A percentile compares a stretch with the other conserved stretches of the same genome.
phyloP scores from a whole-genome alignment of 2,888 invertebrate genomes.

The Cremastobaeus sp. region DNA sequence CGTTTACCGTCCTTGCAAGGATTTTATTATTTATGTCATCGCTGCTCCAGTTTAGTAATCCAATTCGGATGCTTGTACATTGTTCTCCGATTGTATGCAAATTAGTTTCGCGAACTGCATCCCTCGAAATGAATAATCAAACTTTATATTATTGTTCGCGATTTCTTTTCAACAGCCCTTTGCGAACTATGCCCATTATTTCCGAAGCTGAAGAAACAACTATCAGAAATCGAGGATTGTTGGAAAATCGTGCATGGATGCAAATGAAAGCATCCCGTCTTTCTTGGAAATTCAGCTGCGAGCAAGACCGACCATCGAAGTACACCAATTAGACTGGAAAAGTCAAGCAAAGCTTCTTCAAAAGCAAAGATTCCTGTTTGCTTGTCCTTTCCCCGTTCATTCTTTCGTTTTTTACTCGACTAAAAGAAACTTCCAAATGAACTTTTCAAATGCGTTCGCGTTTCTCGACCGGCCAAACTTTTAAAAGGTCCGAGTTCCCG shows the following conservation, averaged over 20 bases:
- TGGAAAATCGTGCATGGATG: background rate
- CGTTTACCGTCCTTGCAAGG: slow-evolving; percentile 7
- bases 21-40: slow-evolving; percentile 2
- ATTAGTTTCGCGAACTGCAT: too few species aligned
- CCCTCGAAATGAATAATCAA: too few species aligned
- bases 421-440: slow-evolving; percentile 60
- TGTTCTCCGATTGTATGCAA: too few species aligned
- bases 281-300: slow-evolving; percentile 38
- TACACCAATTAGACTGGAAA: slow-evolving; percentile 53
- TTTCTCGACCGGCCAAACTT: slow-evolving; percentile 49
- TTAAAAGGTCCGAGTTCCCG: slow-evolving; percentile 60
- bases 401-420: slow-evolving; percentile 48
- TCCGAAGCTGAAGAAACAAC: too few species aligned
- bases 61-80: background rate
- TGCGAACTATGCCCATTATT: too few species aligned
- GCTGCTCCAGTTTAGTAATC: background rate
- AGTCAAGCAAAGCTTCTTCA: slow-evolving; percentile 44
- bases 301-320: slow-evolving; percentile 42
- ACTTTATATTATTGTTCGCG: too few species aligned
- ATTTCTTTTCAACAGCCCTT: too few species aligned
- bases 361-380: slow-evolving; percentile 32
- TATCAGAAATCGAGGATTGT: slow-evolving; percentile 3
- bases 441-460: slow-evolving; percentile 60
- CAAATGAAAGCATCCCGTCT: slow-evolving; percentile 2
- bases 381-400: slow-evolving; percentile 14